A percentile compares a stretch with the other conserved stretches of the same genome.
Evolutionary conservation across 1,140 invertebrate species (phyloP).

Genomic region (Halesus radiatus): DNA sequence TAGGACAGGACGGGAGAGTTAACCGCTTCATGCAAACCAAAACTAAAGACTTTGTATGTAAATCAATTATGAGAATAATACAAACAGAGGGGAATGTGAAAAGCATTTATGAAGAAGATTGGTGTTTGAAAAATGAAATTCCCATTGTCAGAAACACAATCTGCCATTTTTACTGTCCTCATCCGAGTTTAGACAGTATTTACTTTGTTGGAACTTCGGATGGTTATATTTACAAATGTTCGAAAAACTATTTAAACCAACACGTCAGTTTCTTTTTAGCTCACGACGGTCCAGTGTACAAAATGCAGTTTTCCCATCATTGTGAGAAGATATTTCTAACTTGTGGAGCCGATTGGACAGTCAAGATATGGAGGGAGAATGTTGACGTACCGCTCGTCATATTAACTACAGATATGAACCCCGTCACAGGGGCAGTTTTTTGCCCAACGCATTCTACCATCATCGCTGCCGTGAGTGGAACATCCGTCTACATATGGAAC

Average conservation of each 20-base stretch:
- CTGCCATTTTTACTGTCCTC: conserved; percentile 75
- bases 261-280: conserved; percentile 81
- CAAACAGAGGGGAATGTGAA: conserved; percentile 75
- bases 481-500: conserved; percentile 82
- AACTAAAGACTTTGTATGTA: conserved; percentile 70
- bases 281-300: conserved; percentile 85
- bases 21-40: conserved; percentile 71
- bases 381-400: conserved; percentile 77
- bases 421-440: conserved; percentile 81
- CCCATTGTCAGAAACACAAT: conserved; percentile 72
- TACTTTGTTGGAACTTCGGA: conserved; percentile 89
- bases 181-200: conserved; percentile 75
- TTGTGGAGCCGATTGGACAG: conserved; percentile 86
- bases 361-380: conserved; percentile 82
- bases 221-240: conserved; percentile 85
- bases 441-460: conserved; percentile 87
- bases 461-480: conserved; percentile 81
- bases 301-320: conserved; percentile 84
- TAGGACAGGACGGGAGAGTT: conserved; percentile 73
- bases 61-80: conserved; percentile 74
- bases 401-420: conserved; percentile 69
- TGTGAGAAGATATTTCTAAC: conserved; percentile 82
- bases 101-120: conserved; percentile 68
- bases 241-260: conserved; percentile 75
- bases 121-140: conserved; percentile 68